phyloP scores from a whole-genome alignment of 2,797 vertebrate genomes.

The Cossypha niveicapilla region DNA sequence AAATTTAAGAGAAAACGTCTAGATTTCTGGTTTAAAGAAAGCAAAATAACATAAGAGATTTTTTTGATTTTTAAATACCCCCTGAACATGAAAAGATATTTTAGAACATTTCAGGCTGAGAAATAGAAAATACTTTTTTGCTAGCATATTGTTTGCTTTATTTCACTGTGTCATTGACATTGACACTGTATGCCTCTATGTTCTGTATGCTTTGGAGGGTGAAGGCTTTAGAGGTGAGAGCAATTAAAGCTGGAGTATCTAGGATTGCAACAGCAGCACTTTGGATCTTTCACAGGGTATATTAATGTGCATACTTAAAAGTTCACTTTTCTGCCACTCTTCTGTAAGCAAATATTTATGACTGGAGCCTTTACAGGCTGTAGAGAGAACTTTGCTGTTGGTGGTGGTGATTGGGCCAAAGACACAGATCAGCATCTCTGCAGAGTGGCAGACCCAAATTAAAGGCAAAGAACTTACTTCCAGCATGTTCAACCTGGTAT shows the following conservation, averaged over 20 bases:
- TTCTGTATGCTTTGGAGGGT: neutral
- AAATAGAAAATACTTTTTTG: neutral
- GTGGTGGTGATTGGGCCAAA: neutral
- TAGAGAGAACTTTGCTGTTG: neutral
- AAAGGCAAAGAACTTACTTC: neutral
- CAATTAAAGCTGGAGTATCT: neutral
- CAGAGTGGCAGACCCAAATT: neutral
- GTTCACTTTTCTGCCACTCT: neutral
- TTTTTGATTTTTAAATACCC: neutral
- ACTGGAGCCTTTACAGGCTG: neutral
- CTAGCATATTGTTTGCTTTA: neutral
- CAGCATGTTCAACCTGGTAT: neutral
- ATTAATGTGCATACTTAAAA: neutral
- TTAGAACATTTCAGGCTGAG: neutral
- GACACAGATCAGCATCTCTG: neutral
- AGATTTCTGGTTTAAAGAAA: neutral
- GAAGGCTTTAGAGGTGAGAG: neutral
- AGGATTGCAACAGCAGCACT: neutral
- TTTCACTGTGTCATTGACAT: neutral
- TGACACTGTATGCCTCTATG: neutral
- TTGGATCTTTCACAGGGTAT: neutral
- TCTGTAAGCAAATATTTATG: neutral
- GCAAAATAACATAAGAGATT: neutral
- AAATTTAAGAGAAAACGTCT: neutral
- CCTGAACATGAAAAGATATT: neutral